Conservation (phyloP, 2,888 invertebrate genomes). For the Myopa tessellatipennis region DNA sequence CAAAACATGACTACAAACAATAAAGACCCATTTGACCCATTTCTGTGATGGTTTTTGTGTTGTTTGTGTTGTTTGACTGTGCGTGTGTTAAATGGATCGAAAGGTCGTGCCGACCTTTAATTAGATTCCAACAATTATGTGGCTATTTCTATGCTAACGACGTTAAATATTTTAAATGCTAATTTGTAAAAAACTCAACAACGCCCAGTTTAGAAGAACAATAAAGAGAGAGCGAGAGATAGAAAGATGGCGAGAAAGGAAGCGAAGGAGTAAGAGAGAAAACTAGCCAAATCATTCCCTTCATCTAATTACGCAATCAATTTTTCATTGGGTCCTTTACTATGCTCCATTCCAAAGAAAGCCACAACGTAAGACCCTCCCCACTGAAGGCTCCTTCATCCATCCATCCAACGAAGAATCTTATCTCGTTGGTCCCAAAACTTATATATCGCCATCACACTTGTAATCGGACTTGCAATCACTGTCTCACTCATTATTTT, state of each 20-base stretch:
- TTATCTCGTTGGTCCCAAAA: slow-evolving; percentile 8
- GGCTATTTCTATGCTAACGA: slow-evolving; percentile 53
- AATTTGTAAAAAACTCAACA: slow-evolving; percentile 47
- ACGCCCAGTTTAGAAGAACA: not conserved
- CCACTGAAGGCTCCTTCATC: slow-evolving; percentile 1
- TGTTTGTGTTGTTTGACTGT: no score
- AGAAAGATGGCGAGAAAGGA: not conserved
- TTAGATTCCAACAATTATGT: no score
- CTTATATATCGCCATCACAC: not conserved
- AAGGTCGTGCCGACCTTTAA: no score
- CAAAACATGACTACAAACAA: no score
- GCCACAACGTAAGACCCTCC: not conserved
- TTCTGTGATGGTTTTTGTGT: no score
- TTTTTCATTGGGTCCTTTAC: no score
- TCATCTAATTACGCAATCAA: slow-evolving; percentile 23
- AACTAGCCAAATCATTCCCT: not conserved
- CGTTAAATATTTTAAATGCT: slow-evolving; percentile 54
- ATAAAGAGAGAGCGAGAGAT: not conserved
- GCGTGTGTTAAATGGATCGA: no score
- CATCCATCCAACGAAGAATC: slow-evolving; percentile 9
- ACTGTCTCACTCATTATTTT: not conserved
- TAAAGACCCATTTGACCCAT: no score
- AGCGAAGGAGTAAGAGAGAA: no score
- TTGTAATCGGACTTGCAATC: no score
- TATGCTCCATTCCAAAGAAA: no score